These are phyloP conservation scores for Xestoiulus laeticollis DNA, from an alignment of 2,888 invertebrate genomes.

Conservation along the genomic window DNA sequence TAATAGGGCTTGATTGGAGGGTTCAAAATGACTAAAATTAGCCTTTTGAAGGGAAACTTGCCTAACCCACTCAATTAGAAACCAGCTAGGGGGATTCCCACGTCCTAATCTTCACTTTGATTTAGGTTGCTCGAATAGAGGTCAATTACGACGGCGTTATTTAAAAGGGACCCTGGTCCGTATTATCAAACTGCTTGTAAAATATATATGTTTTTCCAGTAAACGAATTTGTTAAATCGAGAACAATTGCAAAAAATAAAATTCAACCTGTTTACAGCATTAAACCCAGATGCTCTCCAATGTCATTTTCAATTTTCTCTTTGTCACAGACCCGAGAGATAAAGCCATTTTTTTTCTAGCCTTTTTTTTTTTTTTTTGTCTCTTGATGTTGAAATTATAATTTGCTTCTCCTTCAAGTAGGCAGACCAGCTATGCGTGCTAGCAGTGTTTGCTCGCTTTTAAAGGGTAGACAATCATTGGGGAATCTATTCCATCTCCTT, in stretches of 20 bases:
- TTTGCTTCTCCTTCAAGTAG: background rate
- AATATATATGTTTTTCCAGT: background rate
- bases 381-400: background rate
- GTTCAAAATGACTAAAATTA: conserved; percentile 44
- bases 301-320: too few relatives aligned
- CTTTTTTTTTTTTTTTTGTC: background rate
- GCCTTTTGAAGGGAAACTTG: conserved; percentile 15
- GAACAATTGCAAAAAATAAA: too few relatives aligned
- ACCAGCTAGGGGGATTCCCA: conserved; percentile 13
- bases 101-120: conserved; percentile 36
- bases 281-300: too few relatives aligned
- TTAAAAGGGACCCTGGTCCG: background rate
- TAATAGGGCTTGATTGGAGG: conserved; percentile 43
- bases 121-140: background rate
- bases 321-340: background rate
- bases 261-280: too few relatives aligned
- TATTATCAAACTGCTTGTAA: background rate
- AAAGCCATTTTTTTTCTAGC: background rate
- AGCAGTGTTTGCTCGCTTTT: background rate
- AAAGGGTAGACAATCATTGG: background rate
- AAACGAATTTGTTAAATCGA: too few relatives aligned
- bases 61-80: conserved; percentile 48
- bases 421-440: background rate
- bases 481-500: background rate
- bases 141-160: background rate